A percentile compares a stretch with the other conserved stretches of the same genome.
These are phyloP conservation scores for Origma solitaria DNA, from an alignment of 2,113 vertebrate species.

Conservation along the genomic window DNA sequence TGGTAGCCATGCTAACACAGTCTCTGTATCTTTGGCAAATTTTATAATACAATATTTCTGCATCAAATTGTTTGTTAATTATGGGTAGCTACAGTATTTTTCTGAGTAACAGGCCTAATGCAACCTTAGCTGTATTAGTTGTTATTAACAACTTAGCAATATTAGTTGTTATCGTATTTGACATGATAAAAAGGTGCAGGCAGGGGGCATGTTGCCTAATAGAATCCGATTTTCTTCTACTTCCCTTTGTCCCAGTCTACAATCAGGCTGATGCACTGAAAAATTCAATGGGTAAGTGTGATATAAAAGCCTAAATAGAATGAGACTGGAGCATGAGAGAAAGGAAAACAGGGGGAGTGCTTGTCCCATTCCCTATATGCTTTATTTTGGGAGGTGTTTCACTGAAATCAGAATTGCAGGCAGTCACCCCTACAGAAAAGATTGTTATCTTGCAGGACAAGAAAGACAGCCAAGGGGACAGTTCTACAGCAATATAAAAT, in stretches of 20 bases:
- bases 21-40: not conserved
- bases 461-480: not conserved
- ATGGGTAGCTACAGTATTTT: not conserved
- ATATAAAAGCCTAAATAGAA: not conserved
- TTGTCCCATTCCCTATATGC: not conserved
- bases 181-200: not conserved
- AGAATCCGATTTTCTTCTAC: not conserved
- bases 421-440: not conserved
- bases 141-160: no score
- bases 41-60: not conserved
- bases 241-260: not conserved
- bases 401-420: not conserved
- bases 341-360: not conserved
- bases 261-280: not conserved
- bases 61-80: not conserved
- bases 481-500: not conserved
- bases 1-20: not conserved
- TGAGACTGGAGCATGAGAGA: accelerated
- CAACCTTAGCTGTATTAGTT: not conserved
- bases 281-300: not conserved
- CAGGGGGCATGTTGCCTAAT: not conserved
- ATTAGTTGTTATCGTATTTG: not conserved
- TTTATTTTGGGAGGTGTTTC: not conserved
- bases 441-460: not conserved
- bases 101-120: not conserved